Evolutionary conservation across 2,113 vertebrate genomes (phyloP).

Genomic region (Phyllopteryx taeniolatus): DNA sequence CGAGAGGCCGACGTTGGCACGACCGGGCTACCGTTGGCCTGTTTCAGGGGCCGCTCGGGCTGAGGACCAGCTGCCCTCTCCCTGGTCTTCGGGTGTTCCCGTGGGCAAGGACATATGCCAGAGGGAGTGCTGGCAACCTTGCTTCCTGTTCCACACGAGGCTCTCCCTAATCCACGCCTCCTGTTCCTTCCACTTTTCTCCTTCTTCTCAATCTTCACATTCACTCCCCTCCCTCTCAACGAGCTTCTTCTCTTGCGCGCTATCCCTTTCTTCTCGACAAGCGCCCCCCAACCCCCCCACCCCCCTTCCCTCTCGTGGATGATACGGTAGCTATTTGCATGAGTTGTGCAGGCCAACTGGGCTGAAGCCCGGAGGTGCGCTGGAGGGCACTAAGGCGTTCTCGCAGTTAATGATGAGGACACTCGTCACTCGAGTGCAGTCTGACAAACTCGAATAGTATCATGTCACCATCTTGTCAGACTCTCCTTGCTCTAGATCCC

Average conservation of each 20-base stretch:
- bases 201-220: not conserved
- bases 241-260: slow-evolving; percentile 3
- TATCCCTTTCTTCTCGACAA: not conserved
- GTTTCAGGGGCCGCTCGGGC: slow-evolving; percentile 43
- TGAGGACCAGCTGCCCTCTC: slow-evolving; percentile 75
- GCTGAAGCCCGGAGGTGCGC: slow-evolving; percentile 55
- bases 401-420: slow-evolving; percentile 44
- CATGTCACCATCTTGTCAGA: not conserved
- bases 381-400: slow-evolving; percentile 35
- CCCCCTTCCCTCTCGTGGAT: slow-evolving; percentile 19
- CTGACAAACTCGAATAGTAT: slow-evolving; percentile 2
- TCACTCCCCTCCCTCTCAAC: not conserved
- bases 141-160: slow-evolving; percentile 76
- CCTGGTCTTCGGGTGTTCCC: slow-evolving; percentile 58
- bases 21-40: slow-evolving; percentile 34
- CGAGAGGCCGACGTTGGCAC: slow-evolving; percentile 44
- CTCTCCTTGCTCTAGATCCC: no score
- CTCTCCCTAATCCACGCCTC: slow-evolving; percentile 63
- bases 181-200: slow-evolving; percentile 45
- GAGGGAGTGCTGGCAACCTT: slow-evolving; percentile 75
- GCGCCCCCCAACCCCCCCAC: no score
- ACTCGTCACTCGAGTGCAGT: slow-evolving; percentile 35
- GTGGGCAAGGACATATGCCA: slow-evolving; percentile 72
- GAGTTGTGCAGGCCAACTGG: slow-evolving; percentile 54
- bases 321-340: slow-evolving; percentile 38